Conservation (phyloP, 2,888 invertebrate genomes). For the Parochlus steinenii region DNA sequence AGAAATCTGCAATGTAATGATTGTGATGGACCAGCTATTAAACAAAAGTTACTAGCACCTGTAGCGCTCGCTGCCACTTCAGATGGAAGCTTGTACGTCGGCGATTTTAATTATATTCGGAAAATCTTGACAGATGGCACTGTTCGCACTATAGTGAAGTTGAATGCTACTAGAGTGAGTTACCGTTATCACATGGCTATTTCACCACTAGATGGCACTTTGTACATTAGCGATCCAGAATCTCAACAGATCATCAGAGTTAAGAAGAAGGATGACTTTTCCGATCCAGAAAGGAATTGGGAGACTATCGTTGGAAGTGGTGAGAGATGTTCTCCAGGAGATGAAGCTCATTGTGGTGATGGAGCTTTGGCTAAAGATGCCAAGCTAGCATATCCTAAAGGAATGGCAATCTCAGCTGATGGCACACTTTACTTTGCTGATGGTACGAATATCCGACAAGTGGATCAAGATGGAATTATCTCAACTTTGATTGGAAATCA, state of each 20-base stretch:
- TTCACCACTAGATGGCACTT: conserved; percentile 80
- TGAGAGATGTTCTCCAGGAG: conserved; percentile 81
- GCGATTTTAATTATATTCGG: conserved; percentile 87
- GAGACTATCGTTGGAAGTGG: conserved; percentile 91
- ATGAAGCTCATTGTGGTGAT: conserved; percentile 91
- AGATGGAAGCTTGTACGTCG: conserved; percentile 87
- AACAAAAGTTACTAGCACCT: conserved; percentile 74
- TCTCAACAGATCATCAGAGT: conserved; percentile 86
- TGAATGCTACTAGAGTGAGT: conserved; percentile 79
- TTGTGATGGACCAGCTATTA: conserved; percentile 62
- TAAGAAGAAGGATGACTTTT: conserved; percentile 62
- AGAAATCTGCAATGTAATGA: conserved; percentile 70
- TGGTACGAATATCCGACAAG: conserved; percentile 86
- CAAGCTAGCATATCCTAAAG: conserved; percentile 89
- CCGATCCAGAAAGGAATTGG: conserved; percentile 82
- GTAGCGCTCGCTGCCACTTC: conserved; percentile 82
- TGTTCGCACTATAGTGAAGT: conserved; percentile 30
- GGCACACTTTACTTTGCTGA: conserved; percentile 90
- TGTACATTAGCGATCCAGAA: conserved; percentile 93
- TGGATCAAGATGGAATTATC: conserved; percentile 81
- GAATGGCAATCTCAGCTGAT: conserved; percentile 83
- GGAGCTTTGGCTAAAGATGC: conserved; percentile 85
- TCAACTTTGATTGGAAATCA: conserved; percentile 85
- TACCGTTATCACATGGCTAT: conserved; percentile 95
- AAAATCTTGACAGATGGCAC: conserved; percentile 74